A percentile compares a stretch with the other conserved stretches of the same genome.
phyloP scores from a whole-genome alignment of 2,797 vertebrate species.

The Clarias pachynema region DNA sequence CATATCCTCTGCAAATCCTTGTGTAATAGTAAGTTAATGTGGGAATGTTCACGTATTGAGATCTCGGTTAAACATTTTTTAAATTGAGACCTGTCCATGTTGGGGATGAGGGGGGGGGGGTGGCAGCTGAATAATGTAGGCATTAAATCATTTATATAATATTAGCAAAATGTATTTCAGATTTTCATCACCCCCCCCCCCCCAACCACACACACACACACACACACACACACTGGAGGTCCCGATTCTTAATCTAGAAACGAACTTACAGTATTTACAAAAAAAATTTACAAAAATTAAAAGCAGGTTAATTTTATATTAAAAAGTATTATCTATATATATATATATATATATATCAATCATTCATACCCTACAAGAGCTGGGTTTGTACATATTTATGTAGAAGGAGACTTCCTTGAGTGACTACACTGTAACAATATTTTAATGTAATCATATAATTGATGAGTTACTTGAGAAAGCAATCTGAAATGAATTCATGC shows the following conservation, averaged over 20 bases:
- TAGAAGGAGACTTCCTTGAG: neutral
- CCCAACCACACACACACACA: neutral
- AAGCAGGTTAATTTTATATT: neutral
- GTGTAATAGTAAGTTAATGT: conserved; percentile 21
- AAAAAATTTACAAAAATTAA: too few relatives aligned
- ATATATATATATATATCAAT: too few relatives aligned
- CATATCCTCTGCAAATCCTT: conserved; percentile 20
- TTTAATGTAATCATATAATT: neutral
- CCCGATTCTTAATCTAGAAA: neutral
- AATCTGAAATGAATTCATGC: neutral
- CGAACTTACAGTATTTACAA: neutral
- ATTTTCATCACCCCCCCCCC: neutral
- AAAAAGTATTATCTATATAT: too few relatives aligned
- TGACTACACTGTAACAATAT: neutral
- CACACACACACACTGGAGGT: neutral
- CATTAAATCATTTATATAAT: neutral
- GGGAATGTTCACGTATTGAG: conserved; percentile 20
- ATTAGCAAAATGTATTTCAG: neutral
- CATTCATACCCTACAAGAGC: neutral
- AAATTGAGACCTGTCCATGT: conserved; percentile 30
- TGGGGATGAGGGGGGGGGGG: too few relatives aligned
- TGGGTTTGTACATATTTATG: neutral
- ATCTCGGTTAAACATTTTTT: conserved; percentile 26
- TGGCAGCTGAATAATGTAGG: conserved; percentile 36
- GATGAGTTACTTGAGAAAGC: neutral